phyloP scores from a whole-genome alignment of 2,113 vertebrate genomes.

The Falcunculus frontatus region DNA sequence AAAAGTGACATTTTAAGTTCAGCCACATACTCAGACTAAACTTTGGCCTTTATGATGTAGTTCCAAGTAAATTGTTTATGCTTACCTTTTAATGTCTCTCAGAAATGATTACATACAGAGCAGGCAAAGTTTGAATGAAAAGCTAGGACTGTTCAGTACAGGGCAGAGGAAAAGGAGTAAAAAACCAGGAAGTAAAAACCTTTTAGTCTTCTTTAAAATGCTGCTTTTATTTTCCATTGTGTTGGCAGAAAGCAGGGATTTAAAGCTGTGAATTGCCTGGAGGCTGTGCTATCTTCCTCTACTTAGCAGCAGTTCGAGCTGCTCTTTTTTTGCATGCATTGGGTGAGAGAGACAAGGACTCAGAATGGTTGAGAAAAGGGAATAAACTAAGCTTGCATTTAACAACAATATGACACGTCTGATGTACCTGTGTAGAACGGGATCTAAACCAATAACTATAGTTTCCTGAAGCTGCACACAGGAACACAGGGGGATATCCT shows the following conservation, averaged over 20 bases:
- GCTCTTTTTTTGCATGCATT: conserved; percentile 11
- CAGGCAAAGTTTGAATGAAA: background rate
- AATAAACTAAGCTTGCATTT: conserved; percentile 18
- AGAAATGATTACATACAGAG: background rate
- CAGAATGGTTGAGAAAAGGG: background rate
- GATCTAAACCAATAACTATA: background rate
- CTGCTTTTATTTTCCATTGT: conserved; percentile 40
- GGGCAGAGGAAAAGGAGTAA: background rate
- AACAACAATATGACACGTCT: background rate
- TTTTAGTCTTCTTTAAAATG: conserved; percentile 36
- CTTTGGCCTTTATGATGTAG: background rate
- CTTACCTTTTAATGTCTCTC: background rate
- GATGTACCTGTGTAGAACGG: background rate
- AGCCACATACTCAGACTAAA: background rate
- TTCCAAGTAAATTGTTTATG: background rate
- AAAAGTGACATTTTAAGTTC: background rate
- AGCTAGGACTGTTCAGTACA: background rate
- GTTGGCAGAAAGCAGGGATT: conserved; percentile 41
- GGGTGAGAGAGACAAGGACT: conserved; percentile 39
- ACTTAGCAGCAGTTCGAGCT: conserved; percentile 46
- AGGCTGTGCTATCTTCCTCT: conserved; percentile 53
- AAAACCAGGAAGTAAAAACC: conserved; percentile 5
- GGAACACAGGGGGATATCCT: background rate
- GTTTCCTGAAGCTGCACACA: background rate
- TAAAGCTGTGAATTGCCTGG: conserved; percentile 61